Conservation (phyloP, 2,888 invertebrate species). For the Tetragonisca angustula region DNA sequence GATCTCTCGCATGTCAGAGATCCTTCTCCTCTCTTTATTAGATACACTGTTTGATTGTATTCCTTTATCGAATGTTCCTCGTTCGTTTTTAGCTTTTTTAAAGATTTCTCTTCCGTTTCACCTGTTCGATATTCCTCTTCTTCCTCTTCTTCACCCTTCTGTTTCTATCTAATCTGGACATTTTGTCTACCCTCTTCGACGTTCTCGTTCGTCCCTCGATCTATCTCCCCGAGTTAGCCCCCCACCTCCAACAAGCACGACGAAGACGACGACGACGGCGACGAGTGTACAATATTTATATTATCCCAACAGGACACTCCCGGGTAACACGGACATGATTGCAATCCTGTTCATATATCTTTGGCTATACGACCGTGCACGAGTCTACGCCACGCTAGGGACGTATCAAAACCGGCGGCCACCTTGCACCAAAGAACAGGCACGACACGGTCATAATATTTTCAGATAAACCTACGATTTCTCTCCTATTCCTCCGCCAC, state of each 20-base stretch:
- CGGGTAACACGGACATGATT: slow-evolving; percentile 82
- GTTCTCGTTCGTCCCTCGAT: slow-evolving; percentile 15
- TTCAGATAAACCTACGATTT: slow-evolving; percentile 79
- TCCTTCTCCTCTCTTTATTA: too few relatives aligned
- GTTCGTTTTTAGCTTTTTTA: neutral
- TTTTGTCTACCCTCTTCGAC: slow-evolving; percentile 18
- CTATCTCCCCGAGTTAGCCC: slow-evolving; percentile 53
- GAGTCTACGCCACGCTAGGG: slow-evolving; percentile 81
- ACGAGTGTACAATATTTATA: slow-evolving; percentile 82
- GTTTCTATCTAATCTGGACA: neutral
- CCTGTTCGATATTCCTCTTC: neutral
- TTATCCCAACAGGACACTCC: slow-evolving; percentile 82
- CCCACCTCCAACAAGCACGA: slow-evolving; percentile 42
- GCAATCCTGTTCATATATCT: slow-evolving; percentile 83
- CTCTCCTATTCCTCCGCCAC: slow-evolving; percentile 33
- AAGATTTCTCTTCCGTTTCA: too few relatives aligned
- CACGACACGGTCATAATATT: slow-evolving; percentile 79
- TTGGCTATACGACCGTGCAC: slow-evolving; percentile 76
- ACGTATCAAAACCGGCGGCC: slow-evolving; percentile 80
- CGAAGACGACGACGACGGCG: slow-evolving; percentile 66
- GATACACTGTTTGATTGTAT: too few relatives aligned
- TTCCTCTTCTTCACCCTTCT: slow-evolving; percentile 20
- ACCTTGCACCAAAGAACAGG: slow-evolving; percentile 69
- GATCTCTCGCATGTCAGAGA: neutral
- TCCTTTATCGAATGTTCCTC: neutral